phyloP scores from a whole-genome alignment of 2,888 invertebrate species.

The Drosophila nigritarsus region DNA sequence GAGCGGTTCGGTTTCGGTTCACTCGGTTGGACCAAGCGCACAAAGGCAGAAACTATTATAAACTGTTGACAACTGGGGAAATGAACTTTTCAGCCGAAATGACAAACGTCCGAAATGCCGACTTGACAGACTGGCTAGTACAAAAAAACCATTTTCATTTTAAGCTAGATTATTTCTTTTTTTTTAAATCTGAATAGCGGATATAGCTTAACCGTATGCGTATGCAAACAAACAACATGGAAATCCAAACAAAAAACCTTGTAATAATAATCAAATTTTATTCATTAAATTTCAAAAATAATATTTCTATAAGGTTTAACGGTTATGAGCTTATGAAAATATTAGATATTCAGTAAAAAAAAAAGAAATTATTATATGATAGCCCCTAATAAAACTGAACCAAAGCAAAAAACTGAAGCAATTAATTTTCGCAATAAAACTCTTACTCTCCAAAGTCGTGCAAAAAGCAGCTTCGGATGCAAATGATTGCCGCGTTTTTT shows the following conservation, averaged over 20 bases:
- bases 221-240: background rate
- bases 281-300: background rate
- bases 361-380: background rate
- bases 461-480: background rate
- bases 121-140: conserved; percentile 24
- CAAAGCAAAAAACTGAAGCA: conserved; percentile 1
- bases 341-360: background rate
- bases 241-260: background rate
- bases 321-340: background rate
- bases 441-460: background rate
- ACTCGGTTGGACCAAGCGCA: conserved; percentile 33
- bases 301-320: background rate
- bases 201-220: background rate
- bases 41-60: conserved; percentile 71
- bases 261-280: background rate
- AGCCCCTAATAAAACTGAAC: background rate
- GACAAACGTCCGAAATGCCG: conserved; percentile 55
- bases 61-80: conserved; percentile 74
- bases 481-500: conserved; percentile 35
- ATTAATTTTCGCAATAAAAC: conserved; percentile 14
- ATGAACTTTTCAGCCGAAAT: conserved; percentile 71
- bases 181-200: background rate
- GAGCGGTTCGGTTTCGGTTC: conserved; percentile 46
- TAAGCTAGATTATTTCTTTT: conserved; percentile 6
- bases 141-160: conserved; percentile 18